Base-by-base conservation (phyloP, 2,797 vertebrate species). In the Hippopotamyrus pictus region DNA sequence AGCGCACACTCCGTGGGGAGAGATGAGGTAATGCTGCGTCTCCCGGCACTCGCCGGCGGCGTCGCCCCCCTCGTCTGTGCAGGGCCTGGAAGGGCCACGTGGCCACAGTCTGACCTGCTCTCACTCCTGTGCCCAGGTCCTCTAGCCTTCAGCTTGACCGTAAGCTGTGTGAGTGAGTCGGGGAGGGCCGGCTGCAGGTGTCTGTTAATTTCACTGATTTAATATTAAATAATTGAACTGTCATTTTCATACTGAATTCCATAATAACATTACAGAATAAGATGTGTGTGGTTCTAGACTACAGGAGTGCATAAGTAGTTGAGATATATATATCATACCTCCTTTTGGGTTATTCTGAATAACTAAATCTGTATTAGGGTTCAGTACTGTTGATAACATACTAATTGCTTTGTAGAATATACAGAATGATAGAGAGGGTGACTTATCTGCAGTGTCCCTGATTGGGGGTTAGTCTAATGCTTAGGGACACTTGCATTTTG, bases 11-110 rank as follows among this genome's bases (percentile, higher is more conserved):
- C 29, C 90, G 91, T 88, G 91, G 65, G 73, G 87, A 93, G 90
- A 87, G 89, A 93, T 95, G 93, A 95, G 88, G 89, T 95, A 93
- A 95, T 93, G 86, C 91, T 89, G 88, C 44, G 90, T 59, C 65
- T 73, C 65, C 65, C 4, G 29, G 76, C 86, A 29, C 54, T 54
- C 44, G 3, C 2, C 0, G 62, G 12, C 41, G 17, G 46, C 12
- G 9, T 51, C 46, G 29, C 46, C 57, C 51, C 51, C 33, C 19
- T 37, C 50, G 22, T 50, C 9, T 53, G 62, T 76, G 25, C 65
- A 2, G 88, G 7, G 22, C 46, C 22, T 48, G 46, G 46, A 17
- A n/a, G 19, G 88, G 44, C 19, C 85, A 8, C n/a, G 12, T 53
- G 44, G 19, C n/a, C 8, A 0, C 46, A 50, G 5, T 29, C 44